Evolutionary conservation across 1,140 invertebrate species (phyloP), one percentile per base, ranked within the genome.

Genomic region (Hylyphantes graminicola): DNA sequence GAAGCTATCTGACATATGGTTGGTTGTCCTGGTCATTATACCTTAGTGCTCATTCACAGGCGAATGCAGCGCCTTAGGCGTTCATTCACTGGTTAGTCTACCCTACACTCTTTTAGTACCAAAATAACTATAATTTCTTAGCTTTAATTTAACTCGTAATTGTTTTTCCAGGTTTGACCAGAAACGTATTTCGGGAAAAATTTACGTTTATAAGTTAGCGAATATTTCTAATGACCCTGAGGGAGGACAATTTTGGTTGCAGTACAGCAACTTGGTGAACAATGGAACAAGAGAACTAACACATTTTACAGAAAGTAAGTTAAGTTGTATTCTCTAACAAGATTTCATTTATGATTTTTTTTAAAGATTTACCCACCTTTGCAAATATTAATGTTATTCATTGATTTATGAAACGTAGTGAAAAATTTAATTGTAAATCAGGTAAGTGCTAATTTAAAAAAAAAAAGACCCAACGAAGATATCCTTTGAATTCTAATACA

Each of bases 171-270:
- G 65, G 50, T 57, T 70, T 13, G 12, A 68, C n/a, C 48, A 55
- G 54, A 79, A 68, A 17, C n/a, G 11, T 12, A 59, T 68, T 3
- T 65, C 63, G 9, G 65, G 77, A 17, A 55, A 79, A n/a, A 57
- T 59, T 13, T 79, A 79, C 13, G 35, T 79, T 9, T 79, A 57
- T 70, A 54, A 79, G n/a, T 68, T 79, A 48, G 65, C 19, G 2
- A 48, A 48, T 8, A 50, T 57, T 9, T 10, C 13, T 19, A 70
- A 68, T 50, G 77, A 79, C 12, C 65, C 77, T 7, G 77, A 79
- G 59, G 13, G 13, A 4, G 77, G 77, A 48, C 35, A 17, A 12
- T 79, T 79, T n/a, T 79, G 77, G 77, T 19, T 70, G 19, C 10
- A 50, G 65, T 59, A 68, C 7, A 12, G 7, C 51, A 10, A 9